phyloP scores from a whole-genome alignment of 1,140 invertebrate genomes.

The Papilio helenus region DNA sequence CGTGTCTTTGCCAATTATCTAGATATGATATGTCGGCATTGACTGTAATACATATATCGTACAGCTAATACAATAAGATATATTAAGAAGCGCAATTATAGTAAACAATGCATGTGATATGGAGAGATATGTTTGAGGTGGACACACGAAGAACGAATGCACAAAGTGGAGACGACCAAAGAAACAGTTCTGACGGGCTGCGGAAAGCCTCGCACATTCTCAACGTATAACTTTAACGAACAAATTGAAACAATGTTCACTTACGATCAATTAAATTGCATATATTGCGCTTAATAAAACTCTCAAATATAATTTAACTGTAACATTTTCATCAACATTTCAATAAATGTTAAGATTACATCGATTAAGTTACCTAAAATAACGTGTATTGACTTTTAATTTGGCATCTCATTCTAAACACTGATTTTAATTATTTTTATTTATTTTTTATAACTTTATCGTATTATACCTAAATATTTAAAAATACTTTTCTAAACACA shows the following conservation, averaged over 20 bases:
- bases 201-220: constrained; percentile 67
- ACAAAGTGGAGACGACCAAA: constrained; percentile 43
- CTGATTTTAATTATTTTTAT: constrained; percentile 74
- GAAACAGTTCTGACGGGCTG: constrained; percentile 46
- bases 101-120: constrained; percentile 64
- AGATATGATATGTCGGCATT: constrained; percentile 75
- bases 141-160: constrained; percentile 52
- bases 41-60: constrained; percentile 59
- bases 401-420: constrained; percentile 82
- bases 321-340: constrained; percentile 82
- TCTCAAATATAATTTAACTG: constrained; percentile 83
- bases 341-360: constrained; percentile 82
- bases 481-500: constrained; percentile 83
- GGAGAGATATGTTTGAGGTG: constrained; percentile 63
- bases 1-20: constrained; percentile 67
- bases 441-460: constrained; percentile 66
- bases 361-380: constrained; percentile 82
- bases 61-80: constrained; percentile 65
- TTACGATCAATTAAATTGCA: constrained; percentile 81
- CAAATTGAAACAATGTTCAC: constrained; percentile 82
- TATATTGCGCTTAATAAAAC: constrained; percentile 81
- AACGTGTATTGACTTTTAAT: constrained; percentile 83
- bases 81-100: constrained; percentile 65
- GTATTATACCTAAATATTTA: constrained; percentile 78
- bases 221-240: constrained; percentile 82